Evolutionary conservation across 2,113 vertebrate genomes (phyloP).

Genomic region (Morone saxatilis): DNA sequence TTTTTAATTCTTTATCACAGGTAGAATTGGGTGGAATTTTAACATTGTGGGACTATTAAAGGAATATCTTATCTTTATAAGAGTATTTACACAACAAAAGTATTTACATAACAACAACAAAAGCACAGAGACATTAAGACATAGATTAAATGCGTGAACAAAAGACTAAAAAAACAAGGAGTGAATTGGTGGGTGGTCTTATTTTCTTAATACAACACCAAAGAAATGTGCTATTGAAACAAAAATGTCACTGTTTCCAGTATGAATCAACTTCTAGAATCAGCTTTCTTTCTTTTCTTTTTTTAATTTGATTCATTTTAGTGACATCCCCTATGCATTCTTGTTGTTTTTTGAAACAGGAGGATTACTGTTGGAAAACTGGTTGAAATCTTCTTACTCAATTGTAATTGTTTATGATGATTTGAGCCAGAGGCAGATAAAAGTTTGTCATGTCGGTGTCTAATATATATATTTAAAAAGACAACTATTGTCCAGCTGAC

Average conservation of each 20-base stretch:
- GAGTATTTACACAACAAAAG: no score
- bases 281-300: not conserved
- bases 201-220: not conserved
- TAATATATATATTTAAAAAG: not conserved
- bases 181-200: no score
- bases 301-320: not conserved
- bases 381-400: not conserved
- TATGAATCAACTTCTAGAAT: not conserved
- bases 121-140: no score
- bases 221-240: not conserved
- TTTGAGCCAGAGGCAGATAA: not conserved
- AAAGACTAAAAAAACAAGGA: no score
- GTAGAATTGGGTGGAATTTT: no score
- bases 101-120: no score
- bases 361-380: not conserved
- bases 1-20: not conserved
- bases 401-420: not conserved
- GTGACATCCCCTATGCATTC: not conserved
- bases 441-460: not conserved
- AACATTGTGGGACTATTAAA: no score
- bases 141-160: no score
- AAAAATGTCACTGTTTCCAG: no score
- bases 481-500: not conserved
- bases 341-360: not conserved
- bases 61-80: no score